Evolutionary conservation across 2,888 invertebrate species (phyloP).

Genomic region (Nycteola revayana): DNA sequence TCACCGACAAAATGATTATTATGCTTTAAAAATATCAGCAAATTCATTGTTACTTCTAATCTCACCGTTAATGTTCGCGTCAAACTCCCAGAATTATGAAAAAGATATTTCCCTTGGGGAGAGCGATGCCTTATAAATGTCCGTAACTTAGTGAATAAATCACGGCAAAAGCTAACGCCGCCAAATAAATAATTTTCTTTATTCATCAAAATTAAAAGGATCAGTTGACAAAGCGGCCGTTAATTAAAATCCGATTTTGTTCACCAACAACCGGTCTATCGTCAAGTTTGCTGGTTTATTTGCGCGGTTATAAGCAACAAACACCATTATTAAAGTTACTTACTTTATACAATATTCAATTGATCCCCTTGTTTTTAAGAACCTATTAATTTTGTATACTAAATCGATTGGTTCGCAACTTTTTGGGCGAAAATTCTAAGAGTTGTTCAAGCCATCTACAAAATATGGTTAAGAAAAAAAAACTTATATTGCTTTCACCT

Average conservation of each 20-base stretch:
- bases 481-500: too few relatives aligned
- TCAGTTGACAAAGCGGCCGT: constrained; percentile 75
- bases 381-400: too few relatives aligned
- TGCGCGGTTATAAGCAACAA: constrained; percentile 37
- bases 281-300: constrained; percentile 40
- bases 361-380: too few relatives aligned
- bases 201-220: constrained; percentile 80
- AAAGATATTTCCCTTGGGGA: constrained; percentile 61
- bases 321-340: constrained; percentile 43
- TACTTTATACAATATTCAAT: too few relatives aligned
- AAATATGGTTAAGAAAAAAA: too few relatives aligned
- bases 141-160: constrained; percentile 70
- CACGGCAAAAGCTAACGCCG: constrained; percentile 69
- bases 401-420: too few relatives aligned
- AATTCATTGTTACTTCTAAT: constrained; percentile 31
- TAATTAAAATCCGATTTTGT: constrained; percentile 73
- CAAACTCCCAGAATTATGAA: constrained; percentile 57
- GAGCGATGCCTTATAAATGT: constrained; percentile 60
- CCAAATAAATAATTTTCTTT: constrained; percentile 80
- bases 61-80: constrained; percentile 47
- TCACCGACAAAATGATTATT: constrained; percentile 16
- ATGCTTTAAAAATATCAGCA: constrained; percentile 26
- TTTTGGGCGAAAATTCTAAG: too few relatives aligned
- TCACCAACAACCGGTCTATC: constrained; percentile 42
- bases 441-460: too few relatives aligned